These are phyloP conservation scores for Uropsilus gracilis DNA, from an alignment of 2,113 vertebrate species.

Conservation along the genomic window DNA sequence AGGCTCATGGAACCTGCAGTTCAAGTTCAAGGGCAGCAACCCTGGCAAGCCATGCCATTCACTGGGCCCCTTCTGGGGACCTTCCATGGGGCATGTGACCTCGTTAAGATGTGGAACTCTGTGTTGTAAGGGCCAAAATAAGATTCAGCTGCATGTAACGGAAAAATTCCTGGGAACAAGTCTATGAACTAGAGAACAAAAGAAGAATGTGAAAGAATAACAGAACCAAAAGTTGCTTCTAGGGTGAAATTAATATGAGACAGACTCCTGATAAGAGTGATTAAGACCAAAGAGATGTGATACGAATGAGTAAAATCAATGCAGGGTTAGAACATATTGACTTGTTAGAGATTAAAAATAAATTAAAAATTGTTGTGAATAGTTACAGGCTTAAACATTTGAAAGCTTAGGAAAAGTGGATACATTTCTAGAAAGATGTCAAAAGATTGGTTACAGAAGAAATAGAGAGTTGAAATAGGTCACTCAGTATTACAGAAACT, in stretches of 20 bases:
- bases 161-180: background rate
- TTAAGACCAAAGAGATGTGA: background rate
- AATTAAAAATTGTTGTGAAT: background rate
- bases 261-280: background rate
- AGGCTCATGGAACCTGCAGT: background rate
- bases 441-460: background rate
- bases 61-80: background rate
- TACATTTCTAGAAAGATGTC: background rate
- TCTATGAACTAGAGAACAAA: background rate
- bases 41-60: background rate
- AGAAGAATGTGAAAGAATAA: background rate
- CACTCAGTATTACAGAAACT: background rate
- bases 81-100: background rate
- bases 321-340: background rate
- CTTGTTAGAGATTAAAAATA: background rate
- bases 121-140: background rate
- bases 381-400: background rate
- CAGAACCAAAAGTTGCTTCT: background rate
- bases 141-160: background rate
- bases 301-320: background rate
- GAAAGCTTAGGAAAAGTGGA: background rate
- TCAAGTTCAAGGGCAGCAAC: background rate
- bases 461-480: background rate
- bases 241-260: background rate
- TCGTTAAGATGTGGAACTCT: fast-evolving